A percentile compares a stretch with the other conserved stretches of the same genome.
Conservation (phyloP, 2,888 invertebrate species). For the Microdon myrmicae region DNA sequence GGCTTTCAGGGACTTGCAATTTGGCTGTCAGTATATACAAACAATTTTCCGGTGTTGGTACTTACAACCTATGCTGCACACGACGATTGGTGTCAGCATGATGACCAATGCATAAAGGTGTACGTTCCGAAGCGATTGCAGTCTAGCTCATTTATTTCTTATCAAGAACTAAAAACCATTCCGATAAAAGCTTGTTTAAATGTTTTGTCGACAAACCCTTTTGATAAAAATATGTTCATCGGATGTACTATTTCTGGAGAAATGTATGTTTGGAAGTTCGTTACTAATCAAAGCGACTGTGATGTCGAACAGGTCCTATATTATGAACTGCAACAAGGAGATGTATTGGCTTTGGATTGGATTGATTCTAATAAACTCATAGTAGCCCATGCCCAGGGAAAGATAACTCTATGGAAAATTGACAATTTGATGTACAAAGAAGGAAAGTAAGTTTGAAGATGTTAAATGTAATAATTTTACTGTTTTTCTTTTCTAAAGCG, state of each 20-base stretch:
- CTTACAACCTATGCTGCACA: conserved; percentile 60
- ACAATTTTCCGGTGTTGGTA: conserved; percentile 63
- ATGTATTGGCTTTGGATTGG: conserved; percentile 63
- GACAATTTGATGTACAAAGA: conserved; percentile 57
- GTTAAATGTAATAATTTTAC: background rate
- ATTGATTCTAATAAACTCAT: conserved; percentile 58
- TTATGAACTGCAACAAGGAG: conserved; percentile 58
- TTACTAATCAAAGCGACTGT: conserved; percentile 29
- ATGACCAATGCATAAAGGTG: conserved; percentile 59
- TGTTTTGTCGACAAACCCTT: conserved; percentile 61
- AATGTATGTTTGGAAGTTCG: conserved; percentile 62
- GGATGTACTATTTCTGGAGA: conserved; percentile 65
- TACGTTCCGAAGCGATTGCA: conserved; percentile 61
- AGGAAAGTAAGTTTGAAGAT: conserved; percentile 56
- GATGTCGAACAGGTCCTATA: conserved; percentile 60
- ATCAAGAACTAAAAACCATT: conserved; percentile 58
- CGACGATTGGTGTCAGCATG: conserved; percentile 65
- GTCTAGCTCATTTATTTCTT: conserved; percentile 58
- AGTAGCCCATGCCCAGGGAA: conserved; percentile 61
- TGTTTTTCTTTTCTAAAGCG: conserved; percentile 7
- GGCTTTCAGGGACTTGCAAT: conserved; percentile 60
- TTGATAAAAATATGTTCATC: conserved; percentile 62
- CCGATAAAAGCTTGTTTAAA: conserved; percentile 61
- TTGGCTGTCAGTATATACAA: conserved; percentile 64
- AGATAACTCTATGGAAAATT: conserved; percentile 60